phyloP scores from a whole-genome alignment of 2,113 vertebrate genomes.

The Callospermophilus lateralis region DNA sequence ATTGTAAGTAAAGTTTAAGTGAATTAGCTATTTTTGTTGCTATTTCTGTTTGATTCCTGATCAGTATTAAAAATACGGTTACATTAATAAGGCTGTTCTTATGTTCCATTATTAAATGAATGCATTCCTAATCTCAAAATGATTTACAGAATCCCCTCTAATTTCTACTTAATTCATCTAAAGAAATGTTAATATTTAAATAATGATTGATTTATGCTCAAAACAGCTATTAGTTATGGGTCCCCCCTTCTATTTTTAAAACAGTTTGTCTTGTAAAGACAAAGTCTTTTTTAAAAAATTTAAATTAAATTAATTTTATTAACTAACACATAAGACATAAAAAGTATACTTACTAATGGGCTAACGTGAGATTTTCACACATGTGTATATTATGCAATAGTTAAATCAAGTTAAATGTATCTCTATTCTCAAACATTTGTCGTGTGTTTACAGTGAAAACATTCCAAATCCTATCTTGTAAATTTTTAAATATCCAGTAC shows the following conservation, averaged over 20 bases:
- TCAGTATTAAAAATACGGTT: neutral
- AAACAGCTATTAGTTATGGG: neutral
- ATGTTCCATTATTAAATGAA: neutral
- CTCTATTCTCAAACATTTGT: too few relatives aligned
- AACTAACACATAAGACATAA: neutral
- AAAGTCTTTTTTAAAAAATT: neutral
- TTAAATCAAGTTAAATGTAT: too few relatives aligned
- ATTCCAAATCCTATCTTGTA: too few relatives aligned
- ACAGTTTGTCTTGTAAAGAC: neutral
- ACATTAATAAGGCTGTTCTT: too few relatives aligned
- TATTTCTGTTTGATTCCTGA: neutral
- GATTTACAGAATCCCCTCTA: neutral
- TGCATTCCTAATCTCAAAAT: neutral
- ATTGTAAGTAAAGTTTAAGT: neutral
- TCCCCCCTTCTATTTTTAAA: neutral
- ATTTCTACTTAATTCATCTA: neutral
- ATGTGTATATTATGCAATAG: too few relatives aligned
- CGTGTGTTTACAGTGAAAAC: too few relatives aligned
- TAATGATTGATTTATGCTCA: neutral
- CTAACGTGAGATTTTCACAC: too few relatives aligned
- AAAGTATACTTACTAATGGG: too few relatives aligned
- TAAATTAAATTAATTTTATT: neutral
- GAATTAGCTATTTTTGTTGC: neutral
- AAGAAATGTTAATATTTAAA: neutral
- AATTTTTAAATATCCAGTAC: too few relatives aligned